Base-by-base conservation (phyloP, 1,140 invertebrate genomes). In the Eriocheir sinensis region DNA sequence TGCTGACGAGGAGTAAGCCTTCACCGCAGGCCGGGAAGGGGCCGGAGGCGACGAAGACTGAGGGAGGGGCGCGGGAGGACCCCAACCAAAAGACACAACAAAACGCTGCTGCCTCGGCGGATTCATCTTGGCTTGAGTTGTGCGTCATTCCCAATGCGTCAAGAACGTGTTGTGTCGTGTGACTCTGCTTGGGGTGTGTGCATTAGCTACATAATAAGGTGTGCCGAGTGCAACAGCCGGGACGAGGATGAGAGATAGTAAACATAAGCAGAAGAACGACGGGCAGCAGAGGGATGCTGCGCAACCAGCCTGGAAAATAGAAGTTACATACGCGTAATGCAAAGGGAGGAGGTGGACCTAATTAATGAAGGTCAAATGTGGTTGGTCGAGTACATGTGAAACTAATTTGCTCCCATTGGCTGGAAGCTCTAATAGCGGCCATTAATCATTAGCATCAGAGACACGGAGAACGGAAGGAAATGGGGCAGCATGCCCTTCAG, bases 371-470 rank as follows among this genome's bases (percentile, higher is more conserved):
- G 53, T 9, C 32, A 44, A 38, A 80, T 91, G 32, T 91, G 90
- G 60, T 80, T 91, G 90, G 90, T 80, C 32, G 36, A 60, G 12
- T 80, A 91, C 60, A 30, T 60, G 79, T 91, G 90, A 72, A 80
- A 91, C 79, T 38, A 53, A 2, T 60, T 91, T 91, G n/a, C 27
- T 38, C 27, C 90, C 41, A 60, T 79, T 91, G 60, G 90, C 53
- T 80, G 34, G 60, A 91, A 91, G 80, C 32, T 38, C 79, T 80
- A 91, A 91, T 91, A 91, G 90, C 60, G 0, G 32, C 30, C 60
- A 91, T 91, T 91, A 79, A 91, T 91, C 90, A 91, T 80, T 60
- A 91, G 27, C 90, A 91, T 91, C 90, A 91, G 90, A 91, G 79
- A 91, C 9, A 80, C 60, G 60, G 41, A 34, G 30, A 15, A 44